Base-by-base conservation (phyloP, 30 jellyfish, hydroid and myxozoan species). In the Pseudorhiza aurosa region DNA sequence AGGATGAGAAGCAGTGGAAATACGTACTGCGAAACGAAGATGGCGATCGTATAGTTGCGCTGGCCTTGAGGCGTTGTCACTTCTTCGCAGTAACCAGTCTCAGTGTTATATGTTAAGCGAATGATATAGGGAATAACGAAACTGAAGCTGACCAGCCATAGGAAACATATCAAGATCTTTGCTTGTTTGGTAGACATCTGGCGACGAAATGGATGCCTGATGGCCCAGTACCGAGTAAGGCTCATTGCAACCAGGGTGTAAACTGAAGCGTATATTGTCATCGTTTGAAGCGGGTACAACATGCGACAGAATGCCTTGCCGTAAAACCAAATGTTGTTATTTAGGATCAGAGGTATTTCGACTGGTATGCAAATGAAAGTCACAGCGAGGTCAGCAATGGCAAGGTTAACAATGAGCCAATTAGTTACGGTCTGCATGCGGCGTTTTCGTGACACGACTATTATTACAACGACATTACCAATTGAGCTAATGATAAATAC, bases 391-490 rank as follows among this genome's bases (percentile, higher is more conserved):
- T 93, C 99, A 0, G 99, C 99, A 6, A 93, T 64, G 33, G 99
- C 94, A 15, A 93, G 73, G 55, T 93, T 93, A 0, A 93, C 85
- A 5, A 93, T 86, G 51, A 93, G 72, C 99, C 99, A 93, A 82
- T 93, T 93, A 10, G 99, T 93, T 25, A 93, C 91, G n/a, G 99
- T 80, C 65, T 93, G 99, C 99, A 93, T 93, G 15, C 96, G 91
- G 14, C 96, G 80, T 57, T 93, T 93, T 29, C 91, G 75, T 2
- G 89, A 77, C 0, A 93, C 97, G 28, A 93, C 93, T 18, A 83
- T 18, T 4, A 93, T 93, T 1, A 93, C 99, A 11, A 86, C 81
- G 62, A 79, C 51, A 47, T 93, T 93, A 24, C 99, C 99, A 32
- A 93, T 78, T 21, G 88, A 27, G 29, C 96, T 74, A 50, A 86